These are phyloP conservation scores for Drosophila baimaii DNA, from an alignment of 1,140 invertebrate genomes.

Conservation along the genomic window DNA sequence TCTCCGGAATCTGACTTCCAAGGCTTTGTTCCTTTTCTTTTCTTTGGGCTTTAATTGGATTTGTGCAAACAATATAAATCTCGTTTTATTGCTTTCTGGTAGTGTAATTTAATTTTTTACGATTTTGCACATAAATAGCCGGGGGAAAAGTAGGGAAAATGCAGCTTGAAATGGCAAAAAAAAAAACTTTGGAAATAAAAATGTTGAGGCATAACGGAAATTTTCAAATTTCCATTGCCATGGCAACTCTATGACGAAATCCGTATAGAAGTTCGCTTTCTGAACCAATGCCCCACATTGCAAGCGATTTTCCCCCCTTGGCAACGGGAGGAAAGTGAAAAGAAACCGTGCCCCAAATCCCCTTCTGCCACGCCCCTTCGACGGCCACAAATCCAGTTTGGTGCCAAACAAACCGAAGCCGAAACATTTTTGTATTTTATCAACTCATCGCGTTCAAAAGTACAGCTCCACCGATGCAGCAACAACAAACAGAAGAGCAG, in stretches of 20 bases:
- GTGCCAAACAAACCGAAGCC: slow-evolving; percentile 72
- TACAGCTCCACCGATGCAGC: slow-evolving; percentile 70
- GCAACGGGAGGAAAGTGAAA: slow-evolving; percentile 50
- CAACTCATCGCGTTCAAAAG: slow-evolving; percentile 66
- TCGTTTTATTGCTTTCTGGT: slow-evolving; percentile 74
- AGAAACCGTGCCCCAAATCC: slow-evolving; percentile 50
- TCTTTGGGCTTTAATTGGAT: slow-evolving; percentile 74
- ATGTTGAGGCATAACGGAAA: slow-evolving; percentile 35
- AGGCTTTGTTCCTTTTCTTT: slow-evolving; percentile 38
- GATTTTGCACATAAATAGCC: slow-evolving; percentile 75
- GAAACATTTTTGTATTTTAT: slow-evolving; percentile 67
- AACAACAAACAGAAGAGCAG: slow-evolving; percentile 52
- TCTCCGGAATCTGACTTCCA: slow-evolving; percentile 46
- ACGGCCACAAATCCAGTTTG: slow-evolving; percentile 68
- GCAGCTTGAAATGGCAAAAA: slow-evolving; percentile 12
- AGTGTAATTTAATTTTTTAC: slow-evolving; percentile 82
- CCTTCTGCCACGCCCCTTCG: slow-evolving; percentile 23
- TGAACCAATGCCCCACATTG: slow-evolving; percentile 43
- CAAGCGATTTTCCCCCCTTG: slow-evolving; percentile 31
- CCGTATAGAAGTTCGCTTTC: neutral
- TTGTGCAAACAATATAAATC: slow-evolving; percentile 82
- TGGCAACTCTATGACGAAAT: slow-evolving; percentile 7
- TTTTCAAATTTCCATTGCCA: slow-evolving; percentile 13
- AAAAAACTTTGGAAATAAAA: slow-evolving; percentile 19
- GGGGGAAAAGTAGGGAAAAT: slow-evolving; percentile 31